These are phyloP conservation scores for Corythornis vintsioides DNA, from an alignment of 2,113 vertebrate species.

Conservation along the genomic window DNA sequence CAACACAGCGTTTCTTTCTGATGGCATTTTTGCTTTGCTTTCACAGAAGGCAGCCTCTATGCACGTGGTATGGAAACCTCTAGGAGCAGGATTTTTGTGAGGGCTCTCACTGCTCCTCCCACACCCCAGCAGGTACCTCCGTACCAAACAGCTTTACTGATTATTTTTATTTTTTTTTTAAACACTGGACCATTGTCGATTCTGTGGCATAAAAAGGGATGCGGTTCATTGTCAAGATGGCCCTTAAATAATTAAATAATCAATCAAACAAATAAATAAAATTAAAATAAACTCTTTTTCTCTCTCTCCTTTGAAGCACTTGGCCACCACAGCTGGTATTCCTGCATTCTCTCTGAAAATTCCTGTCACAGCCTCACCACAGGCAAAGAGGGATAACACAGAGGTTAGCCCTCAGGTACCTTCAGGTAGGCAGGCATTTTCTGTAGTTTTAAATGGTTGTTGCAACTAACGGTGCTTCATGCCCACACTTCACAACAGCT, in stretches of 20 bases:
- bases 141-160: background rate
- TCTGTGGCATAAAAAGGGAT: background rate
- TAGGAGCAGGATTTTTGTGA: background rate
- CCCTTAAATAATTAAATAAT: background rate
- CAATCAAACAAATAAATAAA: background rate
- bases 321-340: background rate
- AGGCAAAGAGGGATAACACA: background rate
- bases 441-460: background rate
- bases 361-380: background rate
- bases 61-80: background rate
- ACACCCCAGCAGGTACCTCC: background rate
- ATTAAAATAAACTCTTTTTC: background rate
- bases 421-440: background rate
- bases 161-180: background rate
- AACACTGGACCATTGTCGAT: background rate
- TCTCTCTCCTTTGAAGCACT: background rate
- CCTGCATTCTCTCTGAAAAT: background rate
- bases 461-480: background rate
- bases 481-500: background rate
- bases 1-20: background rate
- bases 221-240: background rate
- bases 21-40: conserved; percentile 5
- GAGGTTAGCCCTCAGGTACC: background rate
- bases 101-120: background rate
- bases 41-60: background rate